These are phyloP conservation scores for Ophion costatus DNA, from an alignment of 2,888 invertebrate genomes.

Conservation along the genomic window DNA sequence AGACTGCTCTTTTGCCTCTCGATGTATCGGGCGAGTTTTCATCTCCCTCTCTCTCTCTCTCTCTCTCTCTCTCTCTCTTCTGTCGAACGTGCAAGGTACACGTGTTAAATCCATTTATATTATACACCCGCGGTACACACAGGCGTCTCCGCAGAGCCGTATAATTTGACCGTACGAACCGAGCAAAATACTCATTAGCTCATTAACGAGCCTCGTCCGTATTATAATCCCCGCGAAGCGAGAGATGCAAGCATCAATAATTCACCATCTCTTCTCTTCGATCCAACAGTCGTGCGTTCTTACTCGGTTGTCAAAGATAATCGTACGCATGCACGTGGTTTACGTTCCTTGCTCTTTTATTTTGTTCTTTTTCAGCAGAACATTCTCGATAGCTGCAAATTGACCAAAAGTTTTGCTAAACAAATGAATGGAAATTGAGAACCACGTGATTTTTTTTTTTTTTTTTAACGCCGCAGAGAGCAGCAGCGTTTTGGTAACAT, in stretches of 20 bases:
- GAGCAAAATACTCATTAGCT: conserved; percentile 57
- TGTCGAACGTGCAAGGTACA: conserved; percentile 36
- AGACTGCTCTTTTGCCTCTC: conserved; percentile 21
- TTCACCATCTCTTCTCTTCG: conserved; percentile 32
- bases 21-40: neutral
- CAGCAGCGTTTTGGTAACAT: too few species aligned
- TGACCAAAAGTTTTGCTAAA: too few species aligned
- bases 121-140: conserved; percentile 34
- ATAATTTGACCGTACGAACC: conserved; percentile 49
- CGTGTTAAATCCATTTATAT: conserved; percentile 63
- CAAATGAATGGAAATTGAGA: too few species aligned
- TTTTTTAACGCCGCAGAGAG: too few species aligned
- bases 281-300: neutral
- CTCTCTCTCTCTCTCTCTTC: conserved; percentile 4
- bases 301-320: neutral
- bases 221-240: conserved; percentile 3
- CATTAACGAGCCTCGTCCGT: conserved; percentile 51
- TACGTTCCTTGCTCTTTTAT: neutral
- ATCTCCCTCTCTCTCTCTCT: neutral
- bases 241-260: conserved; percentile 34
- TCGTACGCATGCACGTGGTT: neutral
- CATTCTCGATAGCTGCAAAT: too few species aligned
- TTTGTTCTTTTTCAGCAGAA: neutral
- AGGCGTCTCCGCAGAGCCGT: conserved; percentile 24
- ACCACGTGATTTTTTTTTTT: too few species aligned